Evolutionary conservation across 2,797 vertebrate genomes (phyloP), one percentile per base, ranked within the genome.

Genomic region (Labeo calbasu): DNA sequence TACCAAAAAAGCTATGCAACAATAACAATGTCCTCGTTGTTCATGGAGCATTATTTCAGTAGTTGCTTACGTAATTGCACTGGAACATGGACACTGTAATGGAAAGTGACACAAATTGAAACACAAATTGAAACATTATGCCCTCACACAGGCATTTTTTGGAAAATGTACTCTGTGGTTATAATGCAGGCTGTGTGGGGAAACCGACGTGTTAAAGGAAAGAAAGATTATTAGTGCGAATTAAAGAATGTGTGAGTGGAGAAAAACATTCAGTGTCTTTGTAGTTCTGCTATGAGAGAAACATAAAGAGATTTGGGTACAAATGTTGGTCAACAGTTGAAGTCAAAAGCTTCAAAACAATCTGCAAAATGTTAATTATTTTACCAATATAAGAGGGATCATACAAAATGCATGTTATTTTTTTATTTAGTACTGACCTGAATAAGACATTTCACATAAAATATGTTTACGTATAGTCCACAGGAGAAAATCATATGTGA

Each of bases 91-190:
- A 73, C 57, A 32, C 40, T 50, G 40, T 17, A 61, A 72, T 81
- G 79, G 69, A 81, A 81, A 81, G 25, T 81, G 55, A 43, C 75
- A 77, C 55, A 77, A 77, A 81, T 80, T 69, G 72, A 76, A 76
- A 36, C 72, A 57, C 71, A 73, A 73, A 79, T 55, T 69, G 72
- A 76, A 76, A 69, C 78, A 12, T 55, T 59, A n/a, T 59, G 66
- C 32, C 50, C 53, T 13, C 23, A 4, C 25, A 48, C 36, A 46
- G 53, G 19, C 2, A 25, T 57, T 69, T 69, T 70, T 5, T 10
- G 53, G 68, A 61, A 72, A 72, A 61, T 48, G 0, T 48, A 21
- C 51, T 21, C 17, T 55, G 75, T 17, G 75, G 55, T 77, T 59
- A 57, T 32, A 80, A 79, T 17, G 40, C 66, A 70, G 32, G 17